Evolutionary conservation across 2,888 invertebrate species (phyloP).

Genomic region (Agonopterix arenella): DNA sequence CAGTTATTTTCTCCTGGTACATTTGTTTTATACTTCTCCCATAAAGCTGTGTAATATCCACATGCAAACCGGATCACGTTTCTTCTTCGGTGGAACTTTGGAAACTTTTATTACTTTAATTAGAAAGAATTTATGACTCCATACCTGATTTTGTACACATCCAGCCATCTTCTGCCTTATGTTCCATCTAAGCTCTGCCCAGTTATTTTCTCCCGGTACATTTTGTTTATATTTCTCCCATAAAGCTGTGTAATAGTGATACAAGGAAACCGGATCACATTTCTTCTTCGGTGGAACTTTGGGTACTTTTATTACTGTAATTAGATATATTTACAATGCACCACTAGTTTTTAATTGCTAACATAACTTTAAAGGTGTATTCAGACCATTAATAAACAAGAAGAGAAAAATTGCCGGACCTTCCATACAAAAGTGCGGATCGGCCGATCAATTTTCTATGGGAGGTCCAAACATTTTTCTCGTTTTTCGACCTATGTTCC

Average conservation of each 20-base stretch:
- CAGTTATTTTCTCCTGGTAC: conserved; percentile 85
- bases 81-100: conserved; percentile 57
- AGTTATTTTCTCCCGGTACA: conserved; percentile 84
- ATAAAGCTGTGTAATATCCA: conserved; percentile 85
- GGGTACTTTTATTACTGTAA: conserved; percentile 79
- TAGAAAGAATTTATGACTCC: conserved; percentile 32
- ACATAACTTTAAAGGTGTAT: no score
- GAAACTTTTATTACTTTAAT: conserved; percentile 75
- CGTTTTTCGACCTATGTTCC: no score
- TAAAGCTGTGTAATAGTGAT: conserved; percentile 84
- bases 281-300: conserved; percentile 61
- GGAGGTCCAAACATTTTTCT: no score
- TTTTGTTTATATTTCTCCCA: conserved; percentile 83
- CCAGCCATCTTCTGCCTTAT: conserved; percentile 83
- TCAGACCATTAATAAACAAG: no score
- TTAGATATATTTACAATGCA: neutral
- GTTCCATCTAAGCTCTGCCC: conserved; percentile 82
- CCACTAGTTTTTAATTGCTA: no score
- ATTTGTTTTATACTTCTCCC: conserved; percentile 82
- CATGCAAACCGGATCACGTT: conserved; percentile 84
- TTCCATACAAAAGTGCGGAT: no score
- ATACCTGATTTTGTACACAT: conserved; percentile 18
- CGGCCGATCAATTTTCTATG: no score
- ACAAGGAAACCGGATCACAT: conserved; percentile 85
- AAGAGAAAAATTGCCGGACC: no score